phyloP scores from a whole-genome alignment of 2,888 invertebrate species.

The Herminia tarsipennalis region DNA sequence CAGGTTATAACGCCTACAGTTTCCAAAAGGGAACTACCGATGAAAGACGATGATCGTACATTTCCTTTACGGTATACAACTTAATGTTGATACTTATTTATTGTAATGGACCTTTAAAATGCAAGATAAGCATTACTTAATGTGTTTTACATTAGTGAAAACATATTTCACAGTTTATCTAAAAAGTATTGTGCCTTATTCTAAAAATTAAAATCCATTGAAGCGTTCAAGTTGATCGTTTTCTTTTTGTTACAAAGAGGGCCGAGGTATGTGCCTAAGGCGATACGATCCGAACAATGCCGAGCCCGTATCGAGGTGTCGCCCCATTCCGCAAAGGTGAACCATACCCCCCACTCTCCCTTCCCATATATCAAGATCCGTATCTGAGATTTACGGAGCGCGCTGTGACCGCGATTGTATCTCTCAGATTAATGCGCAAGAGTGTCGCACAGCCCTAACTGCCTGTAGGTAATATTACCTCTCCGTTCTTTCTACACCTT shows the following conservation, averaged over 20 bases:
- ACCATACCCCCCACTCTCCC: conserved; percentile 44
- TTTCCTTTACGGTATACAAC: conserved; percentile 8
- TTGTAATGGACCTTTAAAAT: conserved; percentile 13
- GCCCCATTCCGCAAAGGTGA: conserved; percentile 50
- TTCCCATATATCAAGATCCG: conserved; percentile 70
- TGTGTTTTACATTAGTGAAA: conserved; percentile 13
- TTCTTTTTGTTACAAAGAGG: conserved; percentile 32
- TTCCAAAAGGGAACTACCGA: conserved; percentile 11
- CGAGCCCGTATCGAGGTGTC: conserved; percentile 50
- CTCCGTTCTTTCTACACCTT: conserved; percentile 51
- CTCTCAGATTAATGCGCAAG: conserved; percentile 76
- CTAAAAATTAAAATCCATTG: conserved; percentile 14
- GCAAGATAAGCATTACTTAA: conserved; percentile 8
- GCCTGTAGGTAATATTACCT: conserved; percentile 64
- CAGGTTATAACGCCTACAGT: neutral
- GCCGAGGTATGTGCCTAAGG: conserved; percentile 29
- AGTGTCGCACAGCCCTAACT: conserved; percentile 58
- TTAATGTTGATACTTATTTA: conserved; percentile 13
- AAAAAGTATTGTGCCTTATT: conserved; percentile 3
- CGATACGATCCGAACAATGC: conserved; percentile 51
- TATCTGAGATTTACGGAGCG: conserved; percentile 79
- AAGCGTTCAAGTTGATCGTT: conserved; percentile 16
- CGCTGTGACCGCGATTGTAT: conserved; percentile 72
- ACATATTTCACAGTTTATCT: conserved; percentile 13
- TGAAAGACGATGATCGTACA: conserved; percentile 12